phyloP scores from a whole-genome alignment of 2,888 invertebrate species.

The Prosopocoilus inquinatus region DNA sequence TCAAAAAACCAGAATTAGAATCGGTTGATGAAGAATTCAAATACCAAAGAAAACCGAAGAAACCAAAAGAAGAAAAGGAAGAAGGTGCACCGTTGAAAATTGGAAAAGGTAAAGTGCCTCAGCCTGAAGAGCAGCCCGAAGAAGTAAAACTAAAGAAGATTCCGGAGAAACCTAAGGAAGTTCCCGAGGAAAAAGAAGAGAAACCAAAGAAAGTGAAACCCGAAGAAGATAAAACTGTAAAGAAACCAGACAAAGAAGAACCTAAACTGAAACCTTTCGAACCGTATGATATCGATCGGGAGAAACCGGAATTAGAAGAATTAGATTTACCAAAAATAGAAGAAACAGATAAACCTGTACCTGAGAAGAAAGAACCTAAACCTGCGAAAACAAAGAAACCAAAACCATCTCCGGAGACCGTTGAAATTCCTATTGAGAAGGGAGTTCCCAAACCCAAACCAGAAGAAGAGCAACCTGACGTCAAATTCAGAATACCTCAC shows the following conservation, averaged over 20 bases:
- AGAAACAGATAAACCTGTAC: constrained; percentile 22
- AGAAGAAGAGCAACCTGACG: constrained; percentile 49
- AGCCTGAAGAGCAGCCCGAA: constrained; percentile 37
- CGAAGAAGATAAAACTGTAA: constrained; percentile 21
- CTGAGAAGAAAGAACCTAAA: constrained; percentile 39
- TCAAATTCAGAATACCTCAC: constrained; percentile 44
- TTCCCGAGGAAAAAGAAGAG: constrained; percentile 13
- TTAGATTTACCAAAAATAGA: constrained; percentile 31
- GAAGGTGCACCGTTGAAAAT: constrained; percentile 39
- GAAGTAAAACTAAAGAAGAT: constrained; percentile 44
- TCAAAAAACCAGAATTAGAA: constrained; percentile 46
- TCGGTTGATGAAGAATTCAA: constrained; percentile 44
- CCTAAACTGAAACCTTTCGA: constrained; percentile 45
- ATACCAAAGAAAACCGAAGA: constrained; percentile 29
- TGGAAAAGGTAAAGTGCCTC: constrained; percentile 43
- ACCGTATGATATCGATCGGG: constrained; percentile 46
- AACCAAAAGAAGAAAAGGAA: constrained; percentile 29
- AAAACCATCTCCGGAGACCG: constrained; percentile 49
- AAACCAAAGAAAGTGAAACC: constrained; percentile 17
- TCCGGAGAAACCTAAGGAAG: constrained; percentile 36
- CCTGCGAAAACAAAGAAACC: constrained; percentile 41
- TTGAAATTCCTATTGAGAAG: constrained; percentile 42
- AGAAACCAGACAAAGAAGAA: constrained; percentile 36
- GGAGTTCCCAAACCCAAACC: constrained; percentile 49
- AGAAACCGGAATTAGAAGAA: constrained; percentile 43